Percentiles rank a stretch among this genome's conserved stretches.
These are phyloP conservation scores for Operophtera brumata DNA, from an alignment of 2,888 invertebrate genomes.

Conservation along the genomic window DNA sequence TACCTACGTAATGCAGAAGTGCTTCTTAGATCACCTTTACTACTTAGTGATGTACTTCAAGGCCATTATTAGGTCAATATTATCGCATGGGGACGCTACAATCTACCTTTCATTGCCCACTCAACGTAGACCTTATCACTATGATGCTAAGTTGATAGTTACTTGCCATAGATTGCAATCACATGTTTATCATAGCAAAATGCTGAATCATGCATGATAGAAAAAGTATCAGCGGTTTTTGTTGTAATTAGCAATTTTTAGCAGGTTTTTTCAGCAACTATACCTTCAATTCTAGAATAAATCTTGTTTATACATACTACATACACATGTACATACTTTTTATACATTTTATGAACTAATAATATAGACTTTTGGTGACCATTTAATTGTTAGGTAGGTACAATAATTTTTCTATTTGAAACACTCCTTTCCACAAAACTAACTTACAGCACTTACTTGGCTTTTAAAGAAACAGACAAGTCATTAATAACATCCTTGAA, in stretches of 20 bases:
- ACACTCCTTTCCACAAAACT: too few relatives aligned
- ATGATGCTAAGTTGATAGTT: conserved; percentile 2
- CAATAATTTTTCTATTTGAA: too few relatives aligned
- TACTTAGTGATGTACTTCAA: conserved; percentile 12
- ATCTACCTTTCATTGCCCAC: not conserved
- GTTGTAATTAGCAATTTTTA: not conserved
- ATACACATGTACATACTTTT: too few relatives aligned
- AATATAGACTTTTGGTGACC: too few relatives aligned
- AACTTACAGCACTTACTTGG: too few relatives aligned
- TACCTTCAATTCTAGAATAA: too few relatives aligned
- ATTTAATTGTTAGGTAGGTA: too few relatives aligned
- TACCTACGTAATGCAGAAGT: not conserved
- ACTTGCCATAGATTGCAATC: not conserved
- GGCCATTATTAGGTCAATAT: conserved; percentile 25
- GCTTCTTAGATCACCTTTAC: not conserved
- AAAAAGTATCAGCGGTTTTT: not conserved
- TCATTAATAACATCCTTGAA: too few relatives aligned
- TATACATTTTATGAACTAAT: too few relatives aligned
- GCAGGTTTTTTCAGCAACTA: too few relatives aligned
- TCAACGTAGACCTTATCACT: conserved; percentile 10
- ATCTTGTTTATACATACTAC: too few relatives aligned
- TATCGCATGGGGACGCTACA: conserved; percentile 17
- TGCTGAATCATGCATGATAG: not conserved
- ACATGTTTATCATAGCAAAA: not conserved
- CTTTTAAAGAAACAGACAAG: too few relatives aligned